Evolutionary conservation across 2,113 vertebrate species (phyloP).

Genomic region (Holacanthus passer): DNA sequence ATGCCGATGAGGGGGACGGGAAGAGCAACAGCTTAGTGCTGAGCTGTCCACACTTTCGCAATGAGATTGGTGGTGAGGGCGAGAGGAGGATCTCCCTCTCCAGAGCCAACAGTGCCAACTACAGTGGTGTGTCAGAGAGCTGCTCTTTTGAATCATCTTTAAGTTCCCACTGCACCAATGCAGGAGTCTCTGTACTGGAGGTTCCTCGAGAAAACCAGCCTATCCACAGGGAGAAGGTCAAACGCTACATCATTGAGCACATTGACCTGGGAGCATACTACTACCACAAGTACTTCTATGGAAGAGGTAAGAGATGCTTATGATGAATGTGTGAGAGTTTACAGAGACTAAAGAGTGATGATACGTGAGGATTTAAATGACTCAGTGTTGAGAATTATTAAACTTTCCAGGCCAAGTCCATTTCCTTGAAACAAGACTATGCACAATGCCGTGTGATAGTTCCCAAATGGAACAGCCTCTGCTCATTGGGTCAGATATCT

Average conservation of each 20-base stretch:
- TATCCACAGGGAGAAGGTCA: constrained; percentile 96
- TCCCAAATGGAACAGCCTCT: constrained; percentile 43
- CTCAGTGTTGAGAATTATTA: constrained; percentile 22
- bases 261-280: constrained; percentile 98
- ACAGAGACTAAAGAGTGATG: constrained; percentile 11
- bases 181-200: constrained; percentile 96
- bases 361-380: constrained; percentile 14
- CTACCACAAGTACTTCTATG: constrained; percentile 97
- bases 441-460: constrained; percentile 16
- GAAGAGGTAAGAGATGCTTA: constrained; percentile 89
- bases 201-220: constrained; percentile 96
- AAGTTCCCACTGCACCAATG: constrained; percentile 98
- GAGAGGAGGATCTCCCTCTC: constrained; percentile 94
- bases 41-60: constrained; percentile 94
- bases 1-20: constrained; percentile 95
- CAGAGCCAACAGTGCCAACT: constrained; percentile 89
- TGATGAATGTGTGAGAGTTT: background rate
- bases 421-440: constrained; percentile 35
- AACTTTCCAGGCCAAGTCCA: constrained; percentile 28
- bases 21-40: constrained; percentile 94
- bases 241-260: constrained; percentile 97
- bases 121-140: constrained; percentile 89
- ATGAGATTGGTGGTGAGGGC: constrained; percentile 95
- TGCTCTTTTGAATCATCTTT: constrained; percentile 96
- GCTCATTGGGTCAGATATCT: constrained; percentile 64